Evolutionary conservation across 1,140 invertebrate genomes (phyloP).

Genomic region (Nasonia longicornis): DNA sequence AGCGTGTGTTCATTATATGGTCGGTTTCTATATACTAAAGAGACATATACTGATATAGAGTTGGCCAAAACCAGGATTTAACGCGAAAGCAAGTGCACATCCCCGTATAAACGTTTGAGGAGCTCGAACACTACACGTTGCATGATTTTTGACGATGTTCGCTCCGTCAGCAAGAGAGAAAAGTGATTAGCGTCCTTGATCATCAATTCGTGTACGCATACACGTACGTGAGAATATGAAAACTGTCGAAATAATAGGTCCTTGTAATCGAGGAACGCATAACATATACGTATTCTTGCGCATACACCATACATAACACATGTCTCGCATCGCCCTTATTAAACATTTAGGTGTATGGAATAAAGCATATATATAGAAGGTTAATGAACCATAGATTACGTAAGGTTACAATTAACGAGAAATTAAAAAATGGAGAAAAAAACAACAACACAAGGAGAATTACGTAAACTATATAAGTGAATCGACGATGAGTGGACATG

Average conservation of each 20-base stretch:
- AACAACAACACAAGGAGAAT: not conserved
- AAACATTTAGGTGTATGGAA: slow-evolving; percentile 31
- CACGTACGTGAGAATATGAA: not conserved
- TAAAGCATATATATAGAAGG: slow-evolving; percentile 40
- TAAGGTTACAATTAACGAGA: not conserved
- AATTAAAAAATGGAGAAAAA: not conserved
- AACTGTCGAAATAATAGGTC: slow-evolving; percentile 9
- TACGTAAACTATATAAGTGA: slow-evolving; percentile 22
- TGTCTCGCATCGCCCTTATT: slow-evolving; percentile 42
- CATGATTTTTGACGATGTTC: not conserved
- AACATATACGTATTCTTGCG: slow-evolving; percentile 47
- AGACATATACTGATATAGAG: not conserved
- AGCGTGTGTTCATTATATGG: not conserved
- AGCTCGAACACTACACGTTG: no score
- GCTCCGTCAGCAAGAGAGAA: not conserved
- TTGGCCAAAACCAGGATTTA: not conserved
- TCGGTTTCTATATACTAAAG: not conserved
- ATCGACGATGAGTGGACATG: not conserved
- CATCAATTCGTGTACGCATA: slow-evolving; percentile 3
- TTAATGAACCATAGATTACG: not conserved
- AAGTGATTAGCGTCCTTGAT: slow-evolving; percentile 24
- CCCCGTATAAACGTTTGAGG: not conserved
- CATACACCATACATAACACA: not conserved
- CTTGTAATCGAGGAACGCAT: slow-evolving; percentile 22
- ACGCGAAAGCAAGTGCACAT: not conserved